phyloP scores from a whole-genome alignment of 2,113 vertebrate genomes.

The Actenoides lindsayi region DNA sequence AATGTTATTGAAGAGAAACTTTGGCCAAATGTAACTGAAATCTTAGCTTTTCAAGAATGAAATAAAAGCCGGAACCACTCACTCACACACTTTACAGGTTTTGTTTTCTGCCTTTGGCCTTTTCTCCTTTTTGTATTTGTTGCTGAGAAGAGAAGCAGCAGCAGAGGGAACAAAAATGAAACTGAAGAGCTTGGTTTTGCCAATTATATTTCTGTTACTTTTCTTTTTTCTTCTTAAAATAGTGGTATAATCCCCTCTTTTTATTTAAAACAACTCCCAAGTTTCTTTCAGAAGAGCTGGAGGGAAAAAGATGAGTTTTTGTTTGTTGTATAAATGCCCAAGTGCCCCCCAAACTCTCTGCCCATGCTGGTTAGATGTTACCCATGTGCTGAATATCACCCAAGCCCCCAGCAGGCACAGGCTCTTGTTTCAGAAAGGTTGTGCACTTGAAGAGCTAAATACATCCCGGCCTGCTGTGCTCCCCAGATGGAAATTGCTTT shows the following conservation, averaged over 20 bases:
- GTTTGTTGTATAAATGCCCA: background rate
- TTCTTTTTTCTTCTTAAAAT: background rate
- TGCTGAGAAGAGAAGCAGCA: background rate
- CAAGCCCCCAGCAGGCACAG: background rate
- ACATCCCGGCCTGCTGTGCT: background rate
- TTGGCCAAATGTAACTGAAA: background rate
- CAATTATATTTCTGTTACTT: background rate
- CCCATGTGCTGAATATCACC: background rate
- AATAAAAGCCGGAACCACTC: background rate
- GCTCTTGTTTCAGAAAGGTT: background rate
- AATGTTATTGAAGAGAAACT: background rate
- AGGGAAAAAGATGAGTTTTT: background rate
- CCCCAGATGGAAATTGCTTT: background rate
- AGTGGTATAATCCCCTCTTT: background rate
- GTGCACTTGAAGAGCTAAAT: background rate
- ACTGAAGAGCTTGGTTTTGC: background rate
- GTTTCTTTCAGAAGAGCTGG: background rate
- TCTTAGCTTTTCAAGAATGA: background rate
- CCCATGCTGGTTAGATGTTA: background rate
- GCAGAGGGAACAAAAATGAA: background rate
- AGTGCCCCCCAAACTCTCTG: fast-evolving
- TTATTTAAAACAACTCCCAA: background rate
- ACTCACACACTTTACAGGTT: fast-evolving
- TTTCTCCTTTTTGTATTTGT: background rate
- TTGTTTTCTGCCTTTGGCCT: background rate